phyloP scores from a whole-genome alignment of 2,888 invertebrate species.

The Eurytoma adleriae region DNA sequence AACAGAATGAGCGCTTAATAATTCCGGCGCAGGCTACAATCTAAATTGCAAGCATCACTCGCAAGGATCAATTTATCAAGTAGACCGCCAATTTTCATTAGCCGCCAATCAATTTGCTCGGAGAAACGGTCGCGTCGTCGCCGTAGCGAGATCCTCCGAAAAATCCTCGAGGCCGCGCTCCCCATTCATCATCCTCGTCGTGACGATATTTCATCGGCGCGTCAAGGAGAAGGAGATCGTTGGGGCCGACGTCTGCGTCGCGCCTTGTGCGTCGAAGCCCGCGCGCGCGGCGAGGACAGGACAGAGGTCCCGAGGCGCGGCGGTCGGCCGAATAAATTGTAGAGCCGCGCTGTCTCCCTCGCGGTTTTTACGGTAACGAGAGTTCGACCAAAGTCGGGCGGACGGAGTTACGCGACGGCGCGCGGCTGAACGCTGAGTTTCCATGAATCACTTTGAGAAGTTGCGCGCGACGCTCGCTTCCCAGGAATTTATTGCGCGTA shows the following conservation, averaged over 20 bases:
- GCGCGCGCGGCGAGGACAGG: no score
- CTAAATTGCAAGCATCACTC: no score
- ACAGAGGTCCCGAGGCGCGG: no score
- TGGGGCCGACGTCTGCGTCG: background rate
- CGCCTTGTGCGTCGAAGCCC: background rate
- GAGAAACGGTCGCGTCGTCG: no score
- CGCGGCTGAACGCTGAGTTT: slow-evolving; percentile 19
- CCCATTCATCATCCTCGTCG: slow-evolving; percentile 12
- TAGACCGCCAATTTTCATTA: slow-evolving; percentile 10
- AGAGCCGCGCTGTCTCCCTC: background rate
- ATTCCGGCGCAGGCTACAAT: no score
- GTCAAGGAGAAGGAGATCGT: slow-evolving; percentile 12
- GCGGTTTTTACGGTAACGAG: slow-evolving; percentile 43
- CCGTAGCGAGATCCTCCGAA: no score
- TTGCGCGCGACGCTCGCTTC: slow-evolving; percentile 1
- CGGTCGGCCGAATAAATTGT: slow-evolving; percentile 29
- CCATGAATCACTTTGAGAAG: slow-evolving; percentile 32
- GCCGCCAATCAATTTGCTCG: slow-evolving; percentile 19
- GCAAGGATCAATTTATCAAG: no score
- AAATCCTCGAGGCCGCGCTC: background rate
- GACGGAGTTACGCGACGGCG: background rate
- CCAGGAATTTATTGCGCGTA: slow-evolving; percentile 12
- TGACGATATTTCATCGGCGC: slow-evolving; percentile 19
- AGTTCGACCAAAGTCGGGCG: slow-evolving; percentile 20
- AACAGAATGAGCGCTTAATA: no score